phyloP scores from a whole-genome alignment of 2,888 invertebrate genomes.

The Nomada lathburiana region DNA sequence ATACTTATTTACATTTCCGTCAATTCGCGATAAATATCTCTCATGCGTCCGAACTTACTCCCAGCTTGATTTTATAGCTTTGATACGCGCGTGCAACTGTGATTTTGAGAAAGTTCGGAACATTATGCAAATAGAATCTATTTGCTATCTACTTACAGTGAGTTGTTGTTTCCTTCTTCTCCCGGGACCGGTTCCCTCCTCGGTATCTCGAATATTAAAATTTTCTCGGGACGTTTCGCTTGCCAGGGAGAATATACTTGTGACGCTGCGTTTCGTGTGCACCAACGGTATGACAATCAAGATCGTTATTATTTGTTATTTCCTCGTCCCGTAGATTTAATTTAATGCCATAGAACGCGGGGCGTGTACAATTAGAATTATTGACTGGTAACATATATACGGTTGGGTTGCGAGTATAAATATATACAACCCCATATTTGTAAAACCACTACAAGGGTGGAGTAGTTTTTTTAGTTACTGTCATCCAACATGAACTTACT shows the following conservation, averaged over 20 bases:
- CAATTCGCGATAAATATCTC: constrained; percentile 16
- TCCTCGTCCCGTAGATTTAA: background rate
- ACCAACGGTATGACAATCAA: background rate
- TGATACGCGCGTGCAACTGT: constrained; percentile 23
- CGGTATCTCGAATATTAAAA: constrained; percentile 25
- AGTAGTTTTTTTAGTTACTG: too few species aligned
- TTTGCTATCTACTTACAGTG: constrained; percentile 33
- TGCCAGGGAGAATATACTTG: background rate
- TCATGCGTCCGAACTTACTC: constrained; percentile 4
- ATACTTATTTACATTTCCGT: constrained; percentile 13
- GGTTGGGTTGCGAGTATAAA: too few species aligned
- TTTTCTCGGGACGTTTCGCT: constrained; percentile 19
- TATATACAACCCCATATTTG: too few species aligned
- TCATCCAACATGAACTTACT: too few species aligned
- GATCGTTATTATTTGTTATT: background rate
- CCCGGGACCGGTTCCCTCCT: constrained; percentile 10
- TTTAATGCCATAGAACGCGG: too few species aligned
- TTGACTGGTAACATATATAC: too few species aligned
- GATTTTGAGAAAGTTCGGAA: constrained; percentile 33
- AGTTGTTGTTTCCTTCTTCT: constrained; percentile 39
- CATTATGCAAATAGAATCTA: constrained; percentile 54
- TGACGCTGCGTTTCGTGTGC: background rate
- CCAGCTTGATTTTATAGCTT: constrained; percentile 19
- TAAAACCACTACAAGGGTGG: too few species aligned
- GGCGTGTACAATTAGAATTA: too few species aligned